Evolutionary conservation across 2,113 vertebrate genomes (phyloP).

Genomic region (Pangasianodon hypophthalmus): DNA sequence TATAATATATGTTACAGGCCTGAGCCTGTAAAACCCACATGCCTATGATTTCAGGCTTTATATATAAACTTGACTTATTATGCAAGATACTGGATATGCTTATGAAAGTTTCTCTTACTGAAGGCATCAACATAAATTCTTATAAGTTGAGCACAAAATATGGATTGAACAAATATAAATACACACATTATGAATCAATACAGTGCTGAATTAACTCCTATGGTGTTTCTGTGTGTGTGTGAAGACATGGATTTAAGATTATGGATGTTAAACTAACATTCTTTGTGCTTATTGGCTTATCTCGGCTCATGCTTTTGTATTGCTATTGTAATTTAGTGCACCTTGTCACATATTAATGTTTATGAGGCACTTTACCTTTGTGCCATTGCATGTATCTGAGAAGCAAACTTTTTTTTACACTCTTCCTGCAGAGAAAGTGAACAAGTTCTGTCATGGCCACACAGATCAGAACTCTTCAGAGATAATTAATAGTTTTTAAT

Average conservation of each 20-base stretch:
- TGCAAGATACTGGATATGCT: neutral
- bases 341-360: slow-evolving; percentile 2
- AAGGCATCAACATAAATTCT: neutral
- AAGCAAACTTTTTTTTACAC: neutral
- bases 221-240: neutral
- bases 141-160: neutral
- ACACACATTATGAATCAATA: neutral
- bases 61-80: neutral
- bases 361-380: slow-evolving; percentile 3
- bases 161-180: neutral
- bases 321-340: neutral
- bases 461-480: neutral
- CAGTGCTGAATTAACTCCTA: neutral
- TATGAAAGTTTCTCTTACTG: neutral
- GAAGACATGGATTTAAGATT: neutral
- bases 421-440: neutral
- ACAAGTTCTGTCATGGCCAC: neutral
- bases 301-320: neutral
- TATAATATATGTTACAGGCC: neutral
- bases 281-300: neutral
- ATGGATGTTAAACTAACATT: neutral
- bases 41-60: neutral
- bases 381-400: no score
- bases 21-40: neutral
- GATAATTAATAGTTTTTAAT: neutral